Base-by-base conservation (phyloP, 2,888 invertebrate genomes). In the Copidosoma aretas region DNA sequence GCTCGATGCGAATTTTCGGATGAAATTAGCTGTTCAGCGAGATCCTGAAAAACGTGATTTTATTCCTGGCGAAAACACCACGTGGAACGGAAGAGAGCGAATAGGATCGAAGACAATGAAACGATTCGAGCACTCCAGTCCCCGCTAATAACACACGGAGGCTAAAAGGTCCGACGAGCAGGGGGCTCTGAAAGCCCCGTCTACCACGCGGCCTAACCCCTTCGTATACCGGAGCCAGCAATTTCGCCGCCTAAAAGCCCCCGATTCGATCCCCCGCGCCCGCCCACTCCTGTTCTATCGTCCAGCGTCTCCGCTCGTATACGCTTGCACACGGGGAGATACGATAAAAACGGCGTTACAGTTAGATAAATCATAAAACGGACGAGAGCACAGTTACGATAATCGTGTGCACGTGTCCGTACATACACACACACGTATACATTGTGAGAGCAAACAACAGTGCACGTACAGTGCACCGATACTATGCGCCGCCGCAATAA, bases 281-380 rank as follows among this genome's bases (percentile, higher is more conserved):
- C 43, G 19, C 15, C 22, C 43, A 17, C 41, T n/a, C 24, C 60
- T 46, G 22, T 62, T 17, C 24, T 32, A 46, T 15, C 19, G 39
- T 49, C 22, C 32, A 43, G n/a, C 32, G 39, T 15, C 19, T 21
- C 17, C 17, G 17, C 63, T 22, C 43, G 4, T n/a, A n/a, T n/a
- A n/a, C n/a, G n/a, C n/a, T n/a, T n/a, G n/a, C n/a, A n/a, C n/a
- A n/a, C 19, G 32, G 32, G 32, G 32, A 19, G 58, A 49, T 53
- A 39, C 17, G 4, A 57, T 57, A 69, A 69, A 69, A 69, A 61
- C 64, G 15, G 58, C 52, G 53, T 61, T 65, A 61, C 58, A 64
- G 68, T 69, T 69, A 69, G 61, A 65, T 61, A 58, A 69, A 65
- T 69, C 68, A 58, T 58, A 69, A 39, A 60, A 64, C 39, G 46